Base-by-base conservation (phyloP, 53 echinoderm and acorn worm genomes). In the Paelopatides confundens region DNA sequence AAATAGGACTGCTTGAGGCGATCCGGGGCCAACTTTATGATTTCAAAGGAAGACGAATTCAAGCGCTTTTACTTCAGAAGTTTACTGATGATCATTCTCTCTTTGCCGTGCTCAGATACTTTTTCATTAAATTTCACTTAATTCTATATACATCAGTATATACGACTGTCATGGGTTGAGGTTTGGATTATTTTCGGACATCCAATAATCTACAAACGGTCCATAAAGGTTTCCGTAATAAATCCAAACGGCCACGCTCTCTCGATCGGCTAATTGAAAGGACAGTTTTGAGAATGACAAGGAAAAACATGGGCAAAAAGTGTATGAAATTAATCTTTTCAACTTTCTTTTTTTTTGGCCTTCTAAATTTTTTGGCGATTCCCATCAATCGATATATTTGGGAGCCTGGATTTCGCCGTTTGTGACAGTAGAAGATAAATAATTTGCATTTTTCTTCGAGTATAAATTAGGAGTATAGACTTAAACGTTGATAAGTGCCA, bases 1-100 rank as follows among this genome's bases (percentile, higher is more conserved):
- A 74, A 74, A 46, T 39, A 74, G 74, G 35, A 36, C 47, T 74
- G 74, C 74, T 46, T 26, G 74, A 39, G 74, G 74, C 74, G 8
- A 74, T 40, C 31, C 40, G 74, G 74, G 74, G 40, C 74, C 39
- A 40, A 26, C 47, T 74, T 46, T 15, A 39, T 21, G 58, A 58
- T 58, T 58, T 21, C 58, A 58, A 58, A 54, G n/a, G n/a, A 23
- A 58, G n/a, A 58, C 58, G 21, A 58, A 12, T 18, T 58, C 15
- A 58, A 18, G n/a, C 58, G 58, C 3, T 23, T 58, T 43, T 58
- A 58, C 24, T 58, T 58, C 24, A 17, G 18, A 21, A n/a, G 15
- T 54, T 58, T 58, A 58, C 21, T 18, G 21, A 58, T 58, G 15
- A 58, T 58, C 58, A 58, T 58, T 58, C 21, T 58, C n/a, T 17